Base-by-base conservation (phyloP, 2,797 vertebrate species). In the Muscicapa comitata region DNA sequence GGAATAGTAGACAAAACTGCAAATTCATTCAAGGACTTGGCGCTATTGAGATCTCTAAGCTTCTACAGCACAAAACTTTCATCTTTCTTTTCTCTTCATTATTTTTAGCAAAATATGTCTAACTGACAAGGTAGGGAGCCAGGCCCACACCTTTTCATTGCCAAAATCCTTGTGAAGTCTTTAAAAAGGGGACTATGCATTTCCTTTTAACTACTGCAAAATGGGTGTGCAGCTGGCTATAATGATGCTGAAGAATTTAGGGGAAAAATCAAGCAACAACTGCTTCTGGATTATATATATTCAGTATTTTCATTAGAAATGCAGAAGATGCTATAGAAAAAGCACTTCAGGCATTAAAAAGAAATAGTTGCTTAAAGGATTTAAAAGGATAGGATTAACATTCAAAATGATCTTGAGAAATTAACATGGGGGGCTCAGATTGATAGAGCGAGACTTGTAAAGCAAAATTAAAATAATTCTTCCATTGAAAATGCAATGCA, bases 311-410 rank as follows among this genome's bases (percentile, higher is more conserved):
- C 33, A 67, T 33, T 25, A 42, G 26, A 57, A 92, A 74, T 57
- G 33, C 7, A 85, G 59, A 85, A 70, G 53, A 63, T 47, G 29
- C 19, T 16, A 45, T 12, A 71, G 53, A n/a, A 86, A 78, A 76
- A 85, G 5, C 42, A 63, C 40, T 89, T 71, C 58, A 79, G 45
- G 19, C 31, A 53, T 42, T 42, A 57, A 51, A 89, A 91, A 95
- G 35, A 54, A 86, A 85, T 51, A 93, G 29, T 23, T 38, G 83
- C 88, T 94, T 87, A 83, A 83, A 94, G 54, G 11, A 88, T 90
- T 93, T 94, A 8, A 77, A 91, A 71, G 28, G 53, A 54, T 55
- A n/a, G 10, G 63, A 93, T 90, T 89, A 86, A 61, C 59, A 91
- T 77, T 83, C 50, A 51, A 78, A 94, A 77, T 50, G 0, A 83